Evolutionary conservation across 2,888 invertebrate species (phyloP).

Genomic region (Octodonta nipae): DNA sequence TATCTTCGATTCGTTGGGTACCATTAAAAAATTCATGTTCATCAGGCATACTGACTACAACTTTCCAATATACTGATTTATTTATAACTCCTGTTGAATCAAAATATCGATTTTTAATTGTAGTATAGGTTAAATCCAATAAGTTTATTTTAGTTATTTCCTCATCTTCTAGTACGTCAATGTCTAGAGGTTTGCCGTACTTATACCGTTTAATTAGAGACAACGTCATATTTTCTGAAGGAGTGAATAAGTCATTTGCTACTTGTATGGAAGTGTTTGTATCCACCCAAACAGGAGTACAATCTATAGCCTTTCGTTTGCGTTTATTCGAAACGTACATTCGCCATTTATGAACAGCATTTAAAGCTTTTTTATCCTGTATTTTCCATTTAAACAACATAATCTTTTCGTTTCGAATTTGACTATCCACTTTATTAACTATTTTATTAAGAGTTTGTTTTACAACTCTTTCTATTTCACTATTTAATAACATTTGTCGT

Average conservation of each 20-base stretch:
- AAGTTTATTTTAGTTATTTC: conserved; percentile 22
- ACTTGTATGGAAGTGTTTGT: conserved; percentile 31
- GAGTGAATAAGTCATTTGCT: conserved; percentile 35
- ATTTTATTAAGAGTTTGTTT: conserved; percentile 26
- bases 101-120: conserved; percentile 20
- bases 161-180: conserved; percentile 13
- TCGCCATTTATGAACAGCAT: conserved; percentile 39
- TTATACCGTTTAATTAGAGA: conserved; percentile 39
- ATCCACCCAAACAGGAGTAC: conserved; percentile 44
- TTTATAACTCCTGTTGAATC: conserved; percentile 19
- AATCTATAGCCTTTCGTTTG: conserved; percentile 40
- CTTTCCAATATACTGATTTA: conserved; percentile 45
- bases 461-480: conserved; percentile 22
- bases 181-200: conserved; percentile 28
- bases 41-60: conserved; percentile 45
- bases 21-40: conserved; percentile 19
- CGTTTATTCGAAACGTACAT: conserved; percentile 31
- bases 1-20: conserved; percentile 16
- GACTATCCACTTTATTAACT: conserved; percentile 29
- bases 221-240: conserved; percentile 36
- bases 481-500: conserved; percentile 14
- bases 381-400: conserved; percentile 30
- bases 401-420: conserved; percentile 29
- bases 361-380: conserved; percentile 27
- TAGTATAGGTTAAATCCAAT: conserved; percentile 20